These are phyloP conservation scores for Drosophila mauritiana DNA, from an alignment of 1,140 invertebrate genomes.

Conservation along the genomic window DNA sequence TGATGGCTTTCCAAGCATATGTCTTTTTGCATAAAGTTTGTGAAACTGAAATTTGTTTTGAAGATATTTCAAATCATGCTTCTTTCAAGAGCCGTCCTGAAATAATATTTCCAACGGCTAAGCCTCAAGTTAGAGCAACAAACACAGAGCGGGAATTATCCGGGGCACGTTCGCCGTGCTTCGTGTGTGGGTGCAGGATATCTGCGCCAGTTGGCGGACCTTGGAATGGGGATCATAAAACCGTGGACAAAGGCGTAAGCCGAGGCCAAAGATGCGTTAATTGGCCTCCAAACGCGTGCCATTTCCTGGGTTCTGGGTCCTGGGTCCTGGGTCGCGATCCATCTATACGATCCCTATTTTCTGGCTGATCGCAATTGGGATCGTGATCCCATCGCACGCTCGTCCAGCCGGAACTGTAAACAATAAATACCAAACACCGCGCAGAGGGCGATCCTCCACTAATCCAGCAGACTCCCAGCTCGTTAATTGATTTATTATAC, in stretches of 20 bases:
- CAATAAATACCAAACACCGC: slow-evolving; percentile 75
- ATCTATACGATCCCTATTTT: slow-evolving; percentile 10
- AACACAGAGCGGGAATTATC: slow-evolving; percentile 1
- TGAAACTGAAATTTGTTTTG: too few species aligned
- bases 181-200: slow-evolving; percentile 75
- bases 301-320: slow-evolving; percentile 47
- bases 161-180: slow-evolving; percentile 40
- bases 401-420: slow-evolving; percentile 81
- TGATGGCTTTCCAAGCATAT: too few species aligned
- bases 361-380: slow-evolving; percentile 44
- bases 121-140: slow-evolving; percentile 21
- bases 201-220: slow-evolving; percentile 58
- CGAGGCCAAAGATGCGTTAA: slow-evolving; percentile 66
- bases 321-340: not conserved
- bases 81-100: not conserved
- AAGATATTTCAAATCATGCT: not conserved
- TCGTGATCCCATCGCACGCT: slow-evolving; percentile 58
- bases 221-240: slow-evolving; percentile 47
- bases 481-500: slow-evolving; percentile 79
- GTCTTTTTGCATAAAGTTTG: too few species aligned
- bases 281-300: slow-evolving; percentile 74
- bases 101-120: slow-evolving; percentile 22
- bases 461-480: slow-evolving; percentile 42
- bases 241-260: slow-evolving; percentile 65
- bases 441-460: slow-evolving; percentile 39